Base-by-base conservation (phyloP, 2,797 vertebrate genomes). In the Tiaroga cobitis region DNA sequence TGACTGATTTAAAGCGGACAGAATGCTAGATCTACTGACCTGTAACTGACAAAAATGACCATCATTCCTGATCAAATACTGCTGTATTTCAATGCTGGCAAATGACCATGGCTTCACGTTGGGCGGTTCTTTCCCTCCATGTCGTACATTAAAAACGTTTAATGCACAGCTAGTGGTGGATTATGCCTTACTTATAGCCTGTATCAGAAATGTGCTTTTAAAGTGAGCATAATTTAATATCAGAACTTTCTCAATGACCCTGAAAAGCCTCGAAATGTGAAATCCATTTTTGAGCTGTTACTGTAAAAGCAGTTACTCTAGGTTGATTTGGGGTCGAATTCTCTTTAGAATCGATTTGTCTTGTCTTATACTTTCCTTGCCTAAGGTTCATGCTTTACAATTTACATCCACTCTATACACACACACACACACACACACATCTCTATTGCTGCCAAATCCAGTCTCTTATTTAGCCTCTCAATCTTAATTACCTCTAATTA, bases 401-500 rank as follows among this genome's bases (percentile, higher is more conserved):
- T 79, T 49, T 54, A 59, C 43, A 73, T 43, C 67, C 29, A 79
- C 61, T 54, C 61, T 56, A 49, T 54, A 77, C 1, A 73, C 43
- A 63, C 26, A 46, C 26, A 80, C 51, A 85, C 63, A 82, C 24
- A n/a, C 59, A 68, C 3, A 74, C 29, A 63, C 32, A 56, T 5
- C 3, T 56, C 2, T 49, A 32, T 18, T 18, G 8, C 26, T 74
- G 77, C 77, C 65, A 85, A 87, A 32, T 85, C 49, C 65, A 41
- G 80, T 41, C 24, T 61, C 56, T n/a, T 61, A 61, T 61, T 61
- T 61, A 26, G 59, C 59, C 61, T 29, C 13, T 29, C 26, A 63
- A 21, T 70, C 61, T 83, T 87, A 84, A 87, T 81, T 43, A 77
- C 56, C 9, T 77, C 51, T 80, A 87, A 87, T 87, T 84, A 87